Percentiles rank a stretch among this genome's conserved stretches.
Conservation (phyloP, 1,140 invertebrate species). For the Mactra quadrangularis region DNA sequence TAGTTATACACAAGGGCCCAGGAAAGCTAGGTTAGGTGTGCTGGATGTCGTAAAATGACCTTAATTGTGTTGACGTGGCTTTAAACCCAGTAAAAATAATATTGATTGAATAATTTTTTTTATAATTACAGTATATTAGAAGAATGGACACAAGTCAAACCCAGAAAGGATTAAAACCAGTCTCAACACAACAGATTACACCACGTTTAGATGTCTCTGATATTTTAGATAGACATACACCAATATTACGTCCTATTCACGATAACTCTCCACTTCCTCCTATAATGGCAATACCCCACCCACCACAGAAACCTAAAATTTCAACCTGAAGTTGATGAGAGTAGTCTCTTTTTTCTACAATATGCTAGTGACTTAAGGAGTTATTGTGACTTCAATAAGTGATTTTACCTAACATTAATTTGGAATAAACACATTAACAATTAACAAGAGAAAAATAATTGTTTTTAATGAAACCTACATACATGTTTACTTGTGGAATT, state of each 20-base stretch:
- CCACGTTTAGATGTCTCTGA: conserved; percentile 74
- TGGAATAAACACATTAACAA: not conserved
- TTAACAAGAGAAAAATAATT: too few species aligned
- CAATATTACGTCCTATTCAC: conserved; percentile 74
- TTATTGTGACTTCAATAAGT: not conserved
- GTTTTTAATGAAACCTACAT: not conserved
- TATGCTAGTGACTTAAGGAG: not conserved
- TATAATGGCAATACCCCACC: conserved; percentile 72
- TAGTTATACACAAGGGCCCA: too few species aligned
- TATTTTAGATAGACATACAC: conserved; percentile 77
- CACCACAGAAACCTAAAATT: conserved; percentile 66
- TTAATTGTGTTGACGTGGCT: too few species aligned
- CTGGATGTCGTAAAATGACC: too few species aligned
- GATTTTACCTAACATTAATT: too few species aligned
- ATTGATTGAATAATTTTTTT: too few species aligned
- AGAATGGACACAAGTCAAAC: conserved; percentile 71
- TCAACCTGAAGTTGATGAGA: conserved; percentile 61
- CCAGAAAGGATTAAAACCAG: conserved; percentile 71
- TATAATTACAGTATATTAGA: conserved; percentile 73
- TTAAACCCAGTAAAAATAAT: too few species aligned
- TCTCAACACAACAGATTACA: conserved; percentile 62
- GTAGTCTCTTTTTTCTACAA: not conserved
- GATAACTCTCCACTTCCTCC: conserved; percentile 79
- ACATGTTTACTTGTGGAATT: not conserved
- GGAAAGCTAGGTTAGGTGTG: too few species aligned